Conservation (phyloP, 2,888 invertebrate species). For the Malachius bipustulatus region DNA sequence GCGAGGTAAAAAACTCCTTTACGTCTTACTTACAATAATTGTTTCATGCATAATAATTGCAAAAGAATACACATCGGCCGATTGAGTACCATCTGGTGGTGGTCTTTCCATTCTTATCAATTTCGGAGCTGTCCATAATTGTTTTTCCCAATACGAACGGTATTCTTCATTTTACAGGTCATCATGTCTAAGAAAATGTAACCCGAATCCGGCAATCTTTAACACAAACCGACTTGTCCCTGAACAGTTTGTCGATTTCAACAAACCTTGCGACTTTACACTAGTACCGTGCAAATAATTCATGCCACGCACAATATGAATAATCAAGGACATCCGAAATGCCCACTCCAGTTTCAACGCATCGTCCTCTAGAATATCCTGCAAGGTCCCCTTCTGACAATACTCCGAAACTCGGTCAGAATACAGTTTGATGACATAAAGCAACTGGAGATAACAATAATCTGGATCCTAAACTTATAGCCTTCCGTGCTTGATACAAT, state of each 20-base stretch:
- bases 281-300: constrained; percentile 84
- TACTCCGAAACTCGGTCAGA: too few species aligned
- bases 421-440: too few species aligned
- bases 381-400: constrained; percentile 87
- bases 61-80: constrained; percentile 92
- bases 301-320: constrained; percentile 94
- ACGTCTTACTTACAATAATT: constrained; percentile 63
- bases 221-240: constrained; percentile 94
- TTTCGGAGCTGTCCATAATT: constrained; percentile 89
- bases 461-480: too few species aligned
- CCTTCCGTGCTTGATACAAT: too few species aligned
- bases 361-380: constrained; percentile 83
- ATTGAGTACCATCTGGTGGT: constrained; percentile 62
- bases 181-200: constrained; percentile 71
- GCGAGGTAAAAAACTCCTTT: constrained; percentile 81
- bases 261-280: constrained; percentile 82
- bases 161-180: constrained; percentile 42
- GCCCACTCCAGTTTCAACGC: constrained; percentile 86
- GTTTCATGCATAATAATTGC: constrained; percentile 92
- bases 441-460: too few species aligned
- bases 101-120: constrained; percentile 54
- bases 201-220: constrained; percentile 94
- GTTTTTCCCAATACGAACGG: constrained; percentile 71
- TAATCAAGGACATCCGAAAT: constrained; percentile 88
- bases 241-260: constrained; percentile 96